A percentile compares a stretch with the other conserved stretches of the same genome.
phyloP scores from a whole-genome alignment of 2,888 invertebrate genomes.

The Trichogramma evanescens region DNA sequence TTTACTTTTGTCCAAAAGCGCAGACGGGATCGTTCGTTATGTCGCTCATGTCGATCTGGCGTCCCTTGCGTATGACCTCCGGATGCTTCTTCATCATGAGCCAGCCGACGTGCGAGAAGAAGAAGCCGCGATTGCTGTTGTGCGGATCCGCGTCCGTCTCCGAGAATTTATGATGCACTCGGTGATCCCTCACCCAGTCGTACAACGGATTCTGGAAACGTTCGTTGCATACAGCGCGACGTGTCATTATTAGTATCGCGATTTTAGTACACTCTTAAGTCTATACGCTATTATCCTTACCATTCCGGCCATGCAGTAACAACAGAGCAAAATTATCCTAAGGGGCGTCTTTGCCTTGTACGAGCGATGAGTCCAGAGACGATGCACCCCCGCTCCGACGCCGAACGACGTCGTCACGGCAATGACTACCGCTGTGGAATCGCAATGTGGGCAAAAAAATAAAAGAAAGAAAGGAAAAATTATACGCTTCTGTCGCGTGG shows the following conservation, averaged over 20 bases:
- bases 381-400: conserved; percentile 64
- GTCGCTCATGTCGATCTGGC: conserved; percentile 73
- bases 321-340: conserved; percentile 54
- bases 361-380: conserved; percentile 62
- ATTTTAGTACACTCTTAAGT: not conserved
- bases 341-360: conserved; percentile 61
- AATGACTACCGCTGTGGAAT: conserved; percentile 29
- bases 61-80: conserved; percentile 68
- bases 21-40: conserved; percentile 69
- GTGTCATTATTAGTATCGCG: not conserved
- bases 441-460: not conserved
- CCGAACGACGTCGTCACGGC: conserved; percentile 58
- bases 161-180: conserved; percentile 66
- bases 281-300: conserved; percentile 45
- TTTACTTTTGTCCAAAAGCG: conserved; percentile 65
- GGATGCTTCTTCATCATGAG: conserved; percentile 84
- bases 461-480: no score
- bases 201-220: conserved; percentile 58
- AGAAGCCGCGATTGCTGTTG: conserved; percentile 75
- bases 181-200: conserved; percentile 71
- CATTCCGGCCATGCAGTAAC: conserved; percentile 62
- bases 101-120: conserved; percentile 92
- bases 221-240: not conserved
- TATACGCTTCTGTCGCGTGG: no score
- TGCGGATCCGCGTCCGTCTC: conserved; percentile 74